Base-by-base conservation (phyloP, 2,797 vertebrate species). In the Cryptoblepharus egeriae region DNA sequence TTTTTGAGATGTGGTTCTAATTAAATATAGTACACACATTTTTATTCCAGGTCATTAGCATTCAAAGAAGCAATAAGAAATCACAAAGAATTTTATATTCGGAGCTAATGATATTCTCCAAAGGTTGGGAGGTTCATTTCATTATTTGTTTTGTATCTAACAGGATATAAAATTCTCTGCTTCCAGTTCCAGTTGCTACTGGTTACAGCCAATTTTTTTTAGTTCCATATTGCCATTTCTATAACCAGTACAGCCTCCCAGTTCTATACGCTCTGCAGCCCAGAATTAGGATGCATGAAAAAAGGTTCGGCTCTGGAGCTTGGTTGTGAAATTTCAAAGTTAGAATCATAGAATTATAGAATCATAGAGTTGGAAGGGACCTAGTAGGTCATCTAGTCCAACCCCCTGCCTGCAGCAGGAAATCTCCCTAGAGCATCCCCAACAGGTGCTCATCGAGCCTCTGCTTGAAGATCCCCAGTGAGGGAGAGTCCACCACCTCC, bases 21-120 rank as follows among this genome's bases (percentile, higher is more conserved):
- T 93, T 92, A 88, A 93, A 89, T 89, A 82, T 73, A 80, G 68
- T 83, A 79, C 26, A 89, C 79, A 92, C 91, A 93, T 92, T 92
- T 74, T 88, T 87, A 90, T 90, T 91, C 88, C 86, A 85, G 86
- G 86, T 90, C 88, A 92, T 93, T 92, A 93, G 63, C 89, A 90
- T 84, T 84, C 52, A 80, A 78, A 86, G 70, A 91, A 91, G 85
- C 65, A 90, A 70, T 89, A 79, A 72, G 82, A 80, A 92, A 90
- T 89, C 90, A 87, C 80, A 83, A 77, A 77, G 89, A 88, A 92
- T 86, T 89, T 92, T 85, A 89, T 83, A 90, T 89, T 93, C 91
- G 89, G 72, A 86, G 87, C 88, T 92, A 89, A 92, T 89, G 89
- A 87, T 86, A 87, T 91, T 75, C 86, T 90, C 72, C 73, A 87